Evolutionary conservation across 2,888 invertebrate genomes (phyloP), one percentile per base, ranked within the genome.

Genomic region (Lochmaea capreae): DNA sequence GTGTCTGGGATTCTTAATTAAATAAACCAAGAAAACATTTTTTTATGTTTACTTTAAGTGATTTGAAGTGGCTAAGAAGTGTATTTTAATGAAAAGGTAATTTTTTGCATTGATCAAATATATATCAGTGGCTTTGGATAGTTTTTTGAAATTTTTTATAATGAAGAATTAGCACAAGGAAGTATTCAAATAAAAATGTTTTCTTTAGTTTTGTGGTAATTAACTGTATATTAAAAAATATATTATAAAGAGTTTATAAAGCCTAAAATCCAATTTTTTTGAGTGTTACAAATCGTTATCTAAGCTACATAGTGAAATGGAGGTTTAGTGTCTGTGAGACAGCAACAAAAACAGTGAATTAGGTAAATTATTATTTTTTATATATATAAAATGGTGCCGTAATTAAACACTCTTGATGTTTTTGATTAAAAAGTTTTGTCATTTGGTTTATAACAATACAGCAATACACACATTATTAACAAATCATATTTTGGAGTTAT

Each of bases 1-100:
- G 18, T 54, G 54, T 18, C 10, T 54, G 54, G 49, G n/a, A 16
- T 10, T 54, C 5, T 54, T 10, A 9, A 16, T 54, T 16, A 16
- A 54, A 54, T 18, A 54, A 54, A 54, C 18, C 8, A 54, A 54
- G 54, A 54, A 54, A 54, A 54, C 54, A 54, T 54, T 54, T 54
- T 54, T 16, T 18, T 10, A 4, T 6, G 49, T 49, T 49, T 49
- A 14, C 14, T 49, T 49, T n/a, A 49, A 49, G 14, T 49, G 14
- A 49, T 49, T 49, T n/a, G n/a, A 49, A 49, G n/a, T 49, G 12
- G 49, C 49, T 49, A n/a, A 14, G 14, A 49, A 49, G n/a, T 49
- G 6, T 49, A 49, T n/a, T 49, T 6, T 5, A 33, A 49, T 12
- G 49, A 49, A 12, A 11, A 14, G 46, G 14, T n/a, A n/a, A n/a